Conservation (phyloP, 2,113 vertebrate genomes). For the Chaetodon auriga region DNA sequence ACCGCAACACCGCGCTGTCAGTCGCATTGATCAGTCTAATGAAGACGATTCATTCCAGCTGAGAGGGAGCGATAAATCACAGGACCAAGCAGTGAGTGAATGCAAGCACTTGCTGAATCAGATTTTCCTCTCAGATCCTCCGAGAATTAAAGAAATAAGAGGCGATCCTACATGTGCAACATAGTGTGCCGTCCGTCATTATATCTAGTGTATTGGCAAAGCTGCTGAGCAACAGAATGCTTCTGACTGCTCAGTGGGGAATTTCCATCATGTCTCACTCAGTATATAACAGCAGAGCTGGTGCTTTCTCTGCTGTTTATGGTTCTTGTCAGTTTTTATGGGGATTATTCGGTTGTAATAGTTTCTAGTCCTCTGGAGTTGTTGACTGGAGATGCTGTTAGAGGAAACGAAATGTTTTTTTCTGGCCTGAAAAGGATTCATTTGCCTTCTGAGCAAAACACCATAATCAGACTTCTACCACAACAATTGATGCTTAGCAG, state of each 20-base stretch:
- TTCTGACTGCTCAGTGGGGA: slow-evolving; percentile 1
- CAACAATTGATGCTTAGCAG: not conserved
- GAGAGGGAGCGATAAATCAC: slow-evolving; percentile 3
- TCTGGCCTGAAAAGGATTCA: not conserved
- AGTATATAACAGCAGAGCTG: slow-evolving; percentile 17
- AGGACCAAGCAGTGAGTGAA: not conserved
- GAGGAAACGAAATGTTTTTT: slow-evolving; percentile 4
- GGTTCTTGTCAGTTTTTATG: slow-evolving; percentile 30
- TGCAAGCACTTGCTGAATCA: not conserved
- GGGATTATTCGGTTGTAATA: slow-evolving; percentile 7
- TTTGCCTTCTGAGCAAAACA: not conserved
- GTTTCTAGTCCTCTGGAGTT: not conserved
- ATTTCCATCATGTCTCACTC: slow-evolving; percentile 8
- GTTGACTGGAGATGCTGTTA: not conserved
- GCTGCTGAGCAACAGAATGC: slow-evolving; percentile 16
- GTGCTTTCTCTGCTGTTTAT: slow-evolving; percentile 24
- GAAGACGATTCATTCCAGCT: slow-evolving; percentile 29
- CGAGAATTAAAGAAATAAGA: not conserved
- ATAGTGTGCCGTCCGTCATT: no score
- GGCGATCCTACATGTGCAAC: no score
- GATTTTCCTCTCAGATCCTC: not conserved
- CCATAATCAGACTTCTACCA: no score
- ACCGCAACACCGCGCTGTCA: not conserved
- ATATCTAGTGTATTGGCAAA: not conserved
- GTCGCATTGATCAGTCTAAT: slow-evolving; percentile 40